These are phyloP conservation scores for Cloeon dipterum DNA, from an alignment of 2,888 invertebrate genomes.

Conservation along the genomic window DNA sequence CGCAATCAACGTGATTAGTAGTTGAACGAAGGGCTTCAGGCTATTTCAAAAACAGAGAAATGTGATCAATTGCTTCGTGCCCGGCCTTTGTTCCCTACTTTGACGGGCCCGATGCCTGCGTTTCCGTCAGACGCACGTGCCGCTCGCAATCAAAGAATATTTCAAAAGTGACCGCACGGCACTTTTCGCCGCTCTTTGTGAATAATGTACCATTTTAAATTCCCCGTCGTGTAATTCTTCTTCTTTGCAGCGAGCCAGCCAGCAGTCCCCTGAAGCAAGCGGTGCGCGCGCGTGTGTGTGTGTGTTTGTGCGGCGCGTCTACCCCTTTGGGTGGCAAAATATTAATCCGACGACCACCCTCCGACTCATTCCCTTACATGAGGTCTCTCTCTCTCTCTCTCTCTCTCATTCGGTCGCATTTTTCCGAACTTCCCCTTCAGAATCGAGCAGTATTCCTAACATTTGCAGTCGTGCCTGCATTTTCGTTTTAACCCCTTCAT, in stretches of 20 bases:
- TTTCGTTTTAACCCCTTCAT: conserved; percentile 2
- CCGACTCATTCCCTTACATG: neutral
- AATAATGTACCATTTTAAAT: neutral
- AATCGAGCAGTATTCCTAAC: neutral
- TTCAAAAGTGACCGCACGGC: too few relatives aligned
- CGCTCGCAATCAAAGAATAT: too few relatives aligned
- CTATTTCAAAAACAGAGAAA: too few relatives aligned
- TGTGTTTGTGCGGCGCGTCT: too few relatives aligned
- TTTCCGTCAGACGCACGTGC: too few relatives aligned
- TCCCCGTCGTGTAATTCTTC: neutral
- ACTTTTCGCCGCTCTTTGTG: too few relatives aligned
- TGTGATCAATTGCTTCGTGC: too few relatives aligned
- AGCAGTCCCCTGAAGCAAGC: neutral
- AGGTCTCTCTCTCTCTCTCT: neutral
- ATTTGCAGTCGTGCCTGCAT: neutral
- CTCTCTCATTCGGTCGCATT: neutral
- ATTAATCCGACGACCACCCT: neutral
- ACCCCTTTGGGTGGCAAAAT: conserved; percentile 2
- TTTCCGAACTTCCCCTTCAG: neutral
- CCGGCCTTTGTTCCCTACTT: too few relatives aligned
- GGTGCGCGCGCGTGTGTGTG: neutral
- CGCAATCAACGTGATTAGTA: too few relatives aligned
- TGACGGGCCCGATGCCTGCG: too few relatives aligned
- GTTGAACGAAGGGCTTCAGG: too few relatives aligned
- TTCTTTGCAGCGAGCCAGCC: too few relatives aligned